A percentile compares a stretch with the other conserved stretches of the same genome.
phyloP scores from a whole-genome alignment of 2,888 invertebrate species.

The Xiphydria camelus region DNA sequence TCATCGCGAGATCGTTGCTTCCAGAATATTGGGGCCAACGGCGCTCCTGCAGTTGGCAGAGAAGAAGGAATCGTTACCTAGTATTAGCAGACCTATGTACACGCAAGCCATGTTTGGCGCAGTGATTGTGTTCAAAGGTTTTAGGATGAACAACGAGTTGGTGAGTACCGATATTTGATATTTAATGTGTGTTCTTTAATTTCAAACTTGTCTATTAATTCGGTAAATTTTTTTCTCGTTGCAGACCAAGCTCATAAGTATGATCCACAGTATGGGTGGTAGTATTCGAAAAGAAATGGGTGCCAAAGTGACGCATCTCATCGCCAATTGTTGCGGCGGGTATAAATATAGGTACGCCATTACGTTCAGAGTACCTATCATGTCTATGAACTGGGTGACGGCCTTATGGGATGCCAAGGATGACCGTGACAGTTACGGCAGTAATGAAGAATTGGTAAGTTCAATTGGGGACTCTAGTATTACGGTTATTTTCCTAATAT shows the following conservation, averaged over 20 bases:
- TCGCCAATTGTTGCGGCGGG: conserved; percentile 86
- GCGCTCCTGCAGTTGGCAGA: conserved; percentile 77
- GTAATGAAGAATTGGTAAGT: conserved; percentile 71
- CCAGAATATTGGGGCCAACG: conserved; percentile 78
- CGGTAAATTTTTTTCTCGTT: conserved; percentile 20
- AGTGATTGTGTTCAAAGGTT: conserved; percentile 90
- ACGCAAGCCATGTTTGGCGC: conserved; percentile 86
- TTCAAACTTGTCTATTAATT: conserved; percentile 22
- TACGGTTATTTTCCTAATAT: too few species aligned
- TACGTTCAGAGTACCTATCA: conserved; percentile 85
- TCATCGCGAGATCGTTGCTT: conserved; percentile 25
- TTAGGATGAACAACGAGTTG: conserved; percentile 86
- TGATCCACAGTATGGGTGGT: conserved; percentile 96
- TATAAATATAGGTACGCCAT: conserved; percentile 94
- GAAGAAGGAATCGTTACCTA: conserved; percentile 72
- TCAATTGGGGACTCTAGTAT: too few species aligned
- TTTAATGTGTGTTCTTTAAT: background rate
- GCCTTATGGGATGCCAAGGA: conserved; percentile 83
- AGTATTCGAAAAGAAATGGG: conserved; percentile 91
- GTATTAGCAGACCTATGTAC: conserved; percentile 80
- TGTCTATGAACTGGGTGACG: conserved; percentile 86
- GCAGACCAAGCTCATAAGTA: conserved; percentile 81
- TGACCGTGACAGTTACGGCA: conserved; percentile 71
- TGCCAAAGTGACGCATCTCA: conserved; percentile 88
- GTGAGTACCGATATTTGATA: conserved; percentile 70